These are phyloP conservation scores for Drosophila repletoides DNA, from an alignment of 1,140 invertebrate species.

Conservation along the genomic window DNA sequence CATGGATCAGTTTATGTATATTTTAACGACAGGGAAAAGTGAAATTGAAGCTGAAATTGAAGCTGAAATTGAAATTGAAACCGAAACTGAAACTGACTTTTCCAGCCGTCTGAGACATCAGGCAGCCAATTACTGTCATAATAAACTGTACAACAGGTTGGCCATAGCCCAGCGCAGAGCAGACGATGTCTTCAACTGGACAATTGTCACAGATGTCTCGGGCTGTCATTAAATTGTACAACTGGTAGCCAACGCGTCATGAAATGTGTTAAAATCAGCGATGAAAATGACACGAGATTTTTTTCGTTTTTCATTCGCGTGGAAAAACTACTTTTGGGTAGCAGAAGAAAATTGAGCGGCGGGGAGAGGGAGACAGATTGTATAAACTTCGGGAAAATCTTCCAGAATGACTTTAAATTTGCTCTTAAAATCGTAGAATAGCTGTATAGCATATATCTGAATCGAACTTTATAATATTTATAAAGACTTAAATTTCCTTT, in stretches of 20 bases:
- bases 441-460: too few species aligned
- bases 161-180: constrained; percentile 34
- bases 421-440: too few species aligned
- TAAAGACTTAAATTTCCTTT: too few species aligned
- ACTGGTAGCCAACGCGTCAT: constrained; percentile 24
- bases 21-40: constrained; percentile 37
- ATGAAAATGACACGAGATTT: too few species aligned
- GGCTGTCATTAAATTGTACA: constrained; percentile 25
- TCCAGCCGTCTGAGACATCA: constrained; percentile 39
- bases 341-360: too few species aligned
- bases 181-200: constrained; percentile 24
- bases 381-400: too few species aligned
- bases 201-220: constrained; percentile 58
- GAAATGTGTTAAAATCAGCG: constrained; percentile 28
- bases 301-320: too few species aligned
- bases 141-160: constrained; percentile 67
- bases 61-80: constrained; percentile 3
- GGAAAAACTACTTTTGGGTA: too few species aligned
- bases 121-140: constrained; percentile 73
- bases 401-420: too few species aligned
- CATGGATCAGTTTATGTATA: constrained; percentile 18
- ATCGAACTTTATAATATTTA: too few species aligned
- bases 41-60: constrained; percentile 22
- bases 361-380: too few species aligned
- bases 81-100: constrained; percentile 63